These are phyloP conservation scores for Rosalia funebris DNA, from an alignment of 2,888 invertebrate genomes.

Conservation along the genomic window DNA sequence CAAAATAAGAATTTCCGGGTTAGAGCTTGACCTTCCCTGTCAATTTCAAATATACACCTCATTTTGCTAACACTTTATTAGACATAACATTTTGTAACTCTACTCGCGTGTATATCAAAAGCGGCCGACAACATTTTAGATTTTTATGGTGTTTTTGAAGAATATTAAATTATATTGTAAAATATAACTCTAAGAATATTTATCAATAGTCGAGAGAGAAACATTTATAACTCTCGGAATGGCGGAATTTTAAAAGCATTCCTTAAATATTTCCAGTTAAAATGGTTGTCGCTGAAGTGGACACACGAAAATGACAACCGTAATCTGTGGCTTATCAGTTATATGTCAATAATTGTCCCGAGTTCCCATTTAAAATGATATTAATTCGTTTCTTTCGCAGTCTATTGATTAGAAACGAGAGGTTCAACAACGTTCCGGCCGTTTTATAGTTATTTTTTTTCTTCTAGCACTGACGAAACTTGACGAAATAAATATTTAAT, in stretches of 20 bases:
- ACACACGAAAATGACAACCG: background rate
- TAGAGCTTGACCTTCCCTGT: too few species aligned
- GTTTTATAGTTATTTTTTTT: background rate
- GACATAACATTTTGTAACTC: background rate
- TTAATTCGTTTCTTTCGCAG: background rate
- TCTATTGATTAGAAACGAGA: background rate
- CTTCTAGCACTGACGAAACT: too few species aligned
- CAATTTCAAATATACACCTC: too few species aligned
- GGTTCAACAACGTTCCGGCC: background rate
- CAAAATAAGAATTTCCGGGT: too few species aligned
- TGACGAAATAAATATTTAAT: background rate
- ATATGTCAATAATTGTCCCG: background rate
- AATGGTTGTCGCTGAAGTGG: background rate
- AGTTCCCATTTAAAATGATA: background rate
- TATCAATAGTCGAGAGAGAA: background rate
- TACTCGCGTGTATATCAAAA: background rate
- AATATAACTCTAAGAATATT: background rate
- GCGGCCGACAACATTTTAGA: too few species aligned
- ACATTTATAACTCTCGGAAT: background rate
- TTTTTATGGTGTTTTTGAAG: background rate
- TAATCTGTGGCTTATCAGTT: background rate
- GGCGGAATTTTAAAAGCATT: slow-evolving; percentile 4
- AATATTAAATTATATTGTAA: background rate
- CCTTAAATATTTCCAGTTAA: background rate
- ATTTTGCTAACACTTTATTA: too few species aligned